These are phyloP conservation scores for Hipparchia semele DNA, from an alignment of 2,888 invertebrate species.

Conservation along the genomic window DNA sequence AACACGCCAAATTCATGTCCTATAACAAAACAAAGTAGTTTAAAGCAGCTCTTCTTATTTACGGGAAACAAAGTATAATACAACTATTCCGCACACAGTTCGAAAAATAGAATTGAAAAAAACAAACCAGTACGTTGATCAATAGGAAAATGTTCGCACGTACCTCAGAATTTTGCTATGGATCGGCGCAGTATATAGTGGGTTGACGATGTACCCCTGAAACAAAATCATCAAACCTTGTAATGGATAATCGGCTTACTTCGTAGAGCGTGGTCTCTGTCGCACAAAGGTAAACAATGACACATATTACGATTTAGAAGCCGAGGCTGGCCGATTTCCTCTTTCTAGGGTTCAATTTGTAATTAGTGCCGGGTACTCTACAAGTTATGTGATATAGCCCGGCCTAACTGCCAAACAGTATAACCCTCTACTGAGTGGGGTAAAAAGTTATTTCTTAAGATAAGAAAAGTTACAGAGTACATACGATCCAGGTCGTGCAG, in stretches of 20 bases:
- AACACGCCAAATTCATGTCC: conserved; percentile 31
- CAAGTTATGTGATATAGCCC: too few species aligned
- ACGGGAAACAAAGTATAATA: too few species aligned
- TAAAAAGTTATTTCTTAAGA: too few species aligned
- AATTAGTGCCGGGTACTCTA: too few species aligned
- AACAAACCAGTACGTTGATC: background rate
- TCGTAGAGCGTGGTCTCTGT: too few species aligned
- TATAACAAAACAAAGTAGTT: conserved; percentile 18
- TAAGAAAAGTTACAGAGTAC: too few species aligned
- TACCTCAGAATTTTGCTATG: conserved; percentile 50
- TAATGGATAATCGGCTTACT: too few species aligned
- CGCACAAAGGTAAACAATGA: background rate
- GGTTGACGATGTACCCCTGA: conserved; percentile 61
- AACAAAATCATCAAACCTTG: conserved; percentile 17
- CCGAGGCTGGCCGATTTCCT: conserved; percentile 44
- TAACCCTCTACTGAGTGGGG: too few species aligned
- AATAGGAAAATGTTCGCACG: conserved; percentile 25
- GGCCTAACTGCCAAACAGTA: too few species aligned
- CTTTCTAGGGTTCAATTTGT: conserved; percentile 85
- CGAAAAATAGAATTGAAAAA: background rate
- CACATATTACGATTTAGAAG: background rate
- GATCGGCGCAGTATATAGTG: conserved; percentile 57
- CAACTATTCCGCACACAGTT: background rate
- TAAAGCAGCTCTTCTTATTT: background rate
- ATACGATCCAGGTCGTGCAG: too few species aligned